Evolutionary conservation across 2,113 vertebrate species (phyloP), one percentile per base, ranked within the genome.

Genomic region (Mionectes macconnelli): DNA sequence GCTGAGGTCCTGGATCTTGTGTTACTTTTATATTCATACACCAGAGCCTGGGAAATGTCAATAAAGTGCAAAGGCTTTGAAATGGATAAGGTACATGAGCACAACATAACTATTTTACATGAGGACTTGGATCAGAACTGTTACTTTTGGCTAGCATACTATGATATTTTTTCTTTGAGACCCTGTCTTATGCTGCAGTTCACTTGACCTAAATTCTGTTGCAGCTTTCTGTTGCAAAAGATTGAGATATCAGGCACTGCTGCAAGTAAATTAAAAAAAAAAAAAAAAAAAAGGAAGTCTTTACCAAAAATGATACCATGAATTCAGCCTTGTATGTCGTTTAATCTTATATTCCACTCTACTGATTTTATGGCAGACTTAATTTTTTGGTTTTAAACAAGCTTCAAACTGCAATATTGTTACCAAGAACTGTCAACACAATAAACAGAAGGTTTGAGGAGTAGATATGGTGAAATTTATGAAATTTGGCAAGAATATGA

Each of bases 131-230:
- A 77, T 74, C 30, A 67, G 66, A 79, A 57, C 53, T 40, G 25
- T 62, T 81, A 31, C 60, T 45, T 81, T 20, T 21, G 60, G 42
- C n/a, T 90, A 62, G 39, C 20, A 44, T 72, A 27, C 22, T 40
- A 28, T 55, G n/a, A 59, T 63, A 19, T 7, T 28, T 31, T 85
- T 78, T 50, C 22, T 83, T 88, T 62, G 50, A 8, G 19, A 49
- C 67, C 39, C 11, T 45, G 2, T 69, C 49, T 81, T n/a, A 30
- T 49, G n/a, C 35, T 45, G 24, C 49, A 77, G 28, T 45, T 91
- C 52, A 19, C 64, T 89, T 87, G 81, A 81, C 60, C 81, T 93
- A 87, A 91, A 94, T 93, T 87, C 69, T 84, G 49, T 73, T 84
- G 64, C 81, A 66, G 55, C 83, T 52, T 88, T 82, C 35, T 72